Percentiles rank a stretch among this genome's conserved stretches.
Evolutionary conservation across 2,888 invertebrate species (phyloP).

Genomic region (Blera fallax): DNA sequence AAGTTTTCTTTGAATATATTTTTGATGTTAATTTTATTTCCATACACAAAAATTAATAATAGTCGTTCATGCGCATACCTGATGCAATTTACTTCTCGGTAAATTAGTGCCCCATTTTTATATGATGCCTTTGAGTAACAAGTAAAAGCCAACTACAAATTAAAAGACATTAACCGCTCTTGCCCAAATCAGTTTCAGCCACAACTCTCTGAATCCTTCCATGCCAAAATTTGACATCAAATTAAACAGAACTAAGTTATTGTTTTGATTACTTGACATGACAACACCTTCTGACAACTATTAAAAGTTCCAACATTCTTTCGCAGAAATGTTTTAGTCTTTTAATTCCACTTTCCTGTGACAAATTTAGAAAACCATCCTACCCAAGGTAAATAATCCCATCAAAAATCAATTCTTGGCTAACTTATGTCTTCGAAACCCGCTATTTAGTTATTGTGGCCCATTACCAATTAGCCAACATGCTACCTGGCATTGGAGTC

Average conservation of each 20-base stretch:
- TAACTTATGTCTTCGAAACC: neutral
- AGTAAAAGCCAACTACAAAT: too few species aligned
- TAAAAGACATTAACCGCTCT: too few species aligned
- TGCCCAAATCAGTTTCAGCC: too few species aligned
- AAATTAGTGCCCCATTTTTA: too few species aligned
- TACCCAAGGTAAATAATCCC: neutral
- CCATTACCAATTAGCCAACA: slow-evolving; percentile 78
- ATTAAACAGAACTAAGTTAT: neutral
- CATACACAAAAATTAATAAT: too few species aligned
- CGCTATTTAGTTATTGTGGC: neutral
- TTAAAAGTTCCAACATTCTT: neutral
- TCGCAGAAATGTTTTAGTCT: slow-evolving; percentile 12
- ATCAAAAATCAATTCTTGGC: too few species aligned
- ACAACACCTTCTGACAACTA: slow-evolving; percentile 5
- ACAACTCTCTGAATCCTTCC: neutral
- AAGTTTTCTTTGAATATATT: too few species aligned
- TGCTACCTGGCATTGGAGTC: slow-evolving; percentile 96
- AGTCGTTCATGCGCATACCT: too few species aligned
- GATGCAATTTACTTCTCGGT: too few species aligned
- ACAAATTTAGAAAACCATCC: neutral
- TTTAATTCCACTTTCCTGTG: neutral
- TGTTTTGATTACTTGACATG: slow-evolving; percentile 38
- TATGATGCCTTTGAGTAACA: too few species aligned
- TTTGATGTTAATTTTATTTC: too few species aligned
- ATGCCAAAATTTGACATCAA: neutral